These are phyloP conservation scores for Yponomeuta plumbellus DNA, from an alignment of 2,888 invertebrate genomes.

Conservation along the genomic window DNA sequence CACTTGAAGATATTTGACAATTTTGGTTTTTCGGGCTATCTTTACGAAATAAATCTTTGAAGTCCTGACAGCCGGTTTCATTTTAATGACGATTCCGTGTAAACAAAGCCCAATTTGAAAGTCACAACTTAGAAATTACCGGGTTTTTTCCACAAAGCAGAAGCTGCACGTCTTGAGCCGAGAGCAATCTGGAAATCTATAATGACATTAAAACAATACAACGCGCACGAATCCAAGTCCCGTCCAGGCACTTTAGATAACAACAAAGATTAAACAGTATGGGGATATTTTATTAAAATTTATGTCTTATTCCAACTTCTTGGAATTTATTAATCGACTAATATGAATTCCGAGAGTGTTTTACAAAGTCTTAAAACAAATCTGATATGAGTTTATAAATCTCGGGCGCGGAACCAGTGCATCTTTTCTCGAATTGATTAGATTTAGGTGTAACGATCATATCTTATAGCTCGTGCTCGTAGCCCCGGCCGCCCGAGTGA, in stretches of 20 bases:
- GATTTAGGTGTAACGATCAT: no score
- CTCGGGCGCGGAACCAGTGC: slow-evolving; percentile 19
- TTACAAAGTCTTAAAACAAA: slow-evolving; percentile 42
- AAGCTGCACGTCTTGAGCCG: slow-evolving; percentile 15
- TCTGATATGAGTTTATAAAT: slow-evolving; percentile 37
- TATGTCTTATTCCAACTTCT: slow-evolving; percentile 72
- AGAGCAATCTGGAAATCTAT: slow-evolving; percentile 41
- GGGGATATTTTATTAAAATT: slow-evolving; percentile 70
- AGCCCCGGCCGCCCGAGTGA: no score
- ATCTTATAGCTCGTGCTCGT: no score
- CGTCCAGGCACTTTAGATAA: slow-evolving; percentile 50
- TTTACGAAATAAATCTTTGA: not conserved
- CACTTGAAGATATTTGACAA: not conserved
- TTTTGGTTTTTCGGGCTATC: not conserved
- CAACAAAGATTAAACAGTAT: slow-evolving; percentile 53
- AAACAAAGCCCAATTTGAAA: slow-evolving; percentile 14
- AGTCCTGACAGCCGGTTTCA: not conserved
- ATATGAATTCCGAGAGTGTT: slow-evolving; percentile 69
- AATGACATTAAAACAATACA: slow-evolving; percentile 50
- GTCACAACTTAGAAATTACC: slow-evolving; percentile 14
- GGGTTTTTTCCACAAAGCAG: slow-evolving; percentile 12
- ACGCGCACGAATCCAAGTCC: slow-evolving; percentile 27
- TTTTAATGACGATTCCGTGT: slow-evolving; percentile 12
- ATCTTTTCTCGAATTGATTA: not conserved
- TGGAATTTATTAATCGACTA: slow-evolving; percentile 72